phyloP scores from a whole-genome alignment of 2,113 vertebrate genomes.

The Euleptes europaea region DNA sequence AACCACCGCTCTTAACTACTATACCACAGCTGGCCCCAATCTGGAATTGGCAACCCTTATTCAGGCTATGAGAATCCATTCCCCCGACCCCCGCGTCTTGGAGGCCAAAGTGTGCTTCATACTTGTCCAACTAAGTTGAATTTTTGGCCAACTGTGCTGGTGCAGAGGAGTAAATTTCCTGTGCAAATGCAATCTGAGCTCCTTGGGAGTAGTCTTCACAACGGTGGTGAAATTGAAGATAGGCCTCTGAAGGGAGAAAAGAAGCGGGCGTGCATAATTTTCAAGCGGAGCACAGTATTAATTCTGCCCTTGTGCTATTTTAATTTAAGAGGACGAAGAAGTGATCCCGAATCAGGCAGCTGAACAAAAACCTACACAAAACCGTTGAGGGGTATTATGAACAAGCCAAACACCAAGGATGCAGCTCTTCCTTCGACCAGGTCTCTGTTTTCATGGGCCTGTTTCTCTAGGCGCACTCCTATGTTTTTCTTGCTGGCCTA shows the following conservation, averaged over 20 bases:
- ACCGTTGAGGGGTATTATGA: slow-evolving; percentile 13
- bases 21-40: no score
- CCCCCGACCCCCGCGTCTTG: no score
- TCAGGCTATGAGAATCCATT: no score
- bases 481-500: background rate
- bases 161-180: slow-evolving; percentile 47
- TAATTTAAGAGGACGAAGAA: slow-evolving; percentile 48
- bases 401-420: background rate
- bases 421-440: background rate
- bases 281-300: slow-evolving; percentile 53
- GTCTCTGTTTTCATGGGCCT: slow-evolving; percentile 14
- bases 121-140: no score
- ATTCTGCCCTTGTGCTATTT: slow-evolving; percentile 48
- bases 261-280: slow-evolving; percentile 36
- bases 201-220: slow-evolving; percentile 9
- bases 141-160: slow-evolving; percentile 54
- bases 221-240: background rate
- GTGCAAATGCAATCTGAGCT: slow-evolving; percentile 54
- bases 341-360: slow-evolving; percentile 39
- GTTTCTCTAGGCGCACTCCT: slow-evolving; percentile 29
- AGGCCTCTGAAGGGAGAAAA: slow-evolving; percentile 56
- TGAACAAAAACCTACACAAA: slow-evolving; percentile 49
- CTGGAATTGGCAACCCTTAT: no score
- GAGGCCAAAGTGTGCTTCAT: no score
- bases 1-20: no score